Percentiles rank a stretch among this genome's conserved stretches.
phyloP scores from a whole-genome alignment of 2,888 invertebrate genomes.

The Icerya purchasi region DNA sequence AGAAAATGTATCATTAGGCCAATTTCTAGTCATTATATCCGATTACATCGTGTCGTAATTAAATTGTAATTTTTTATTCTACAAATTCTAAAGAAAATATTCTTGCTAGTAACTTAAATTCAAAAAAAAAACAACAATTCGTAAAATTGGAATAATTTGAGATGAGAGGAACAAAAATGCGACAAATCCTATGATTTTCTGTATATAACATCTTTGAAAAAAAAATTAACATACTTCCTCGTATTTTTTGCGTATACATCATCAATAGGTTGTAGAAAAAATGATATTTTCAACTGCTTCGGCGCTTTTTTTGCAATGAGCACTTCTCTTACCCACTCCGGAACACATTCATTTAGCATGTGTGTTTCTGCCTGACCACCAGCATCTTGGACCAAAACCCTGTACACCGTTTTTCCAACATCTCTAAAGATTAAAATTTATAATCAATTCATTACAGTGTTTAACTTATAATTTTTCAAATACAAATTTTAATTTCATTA shows the following conservation, averaged over 20 bases:
- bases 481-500: constrained; percentile 3
- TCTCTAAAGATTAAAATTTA: constrained; percentile 38
- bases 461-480: too few relatives aligned
- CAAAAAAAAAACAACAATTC: neutral
- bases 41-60: too few relatives aligned
- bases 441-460: too few relatives aligned
- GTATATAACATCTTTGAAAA: neutral
- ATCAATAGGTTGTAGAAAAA: constrained; percentile 86
- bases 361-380: constrained; percentile 85
- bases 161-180: neutral
- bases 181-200: neutral
- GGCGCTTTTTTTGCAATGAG: constrained; percentile 84
- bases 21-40: too few relatives aligned
- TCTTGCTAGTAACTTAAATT: constrained; percentile 4
- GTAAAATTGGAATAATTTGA: neutral
- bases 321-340: constrained; percentile 86
- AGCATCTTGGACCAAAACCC: constrained; percentile 71
- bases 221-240: constrained; percentile 43
- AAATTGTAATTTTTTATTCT: too few relatives aligned
- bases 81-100: too few relatives aligned
- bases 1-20: too few relatives aligned
- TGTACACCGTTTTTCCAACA: constrained; percentile 83
- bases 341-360: constrained; percentile 78
- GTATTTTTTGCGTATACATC: constrained; percentile 40
- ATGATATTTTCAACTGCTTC: constrained; percentile 90